Base-by-base conservation (phyloP, 2,797 vertebrate species). In the Myioborus miniatus region DNA sequence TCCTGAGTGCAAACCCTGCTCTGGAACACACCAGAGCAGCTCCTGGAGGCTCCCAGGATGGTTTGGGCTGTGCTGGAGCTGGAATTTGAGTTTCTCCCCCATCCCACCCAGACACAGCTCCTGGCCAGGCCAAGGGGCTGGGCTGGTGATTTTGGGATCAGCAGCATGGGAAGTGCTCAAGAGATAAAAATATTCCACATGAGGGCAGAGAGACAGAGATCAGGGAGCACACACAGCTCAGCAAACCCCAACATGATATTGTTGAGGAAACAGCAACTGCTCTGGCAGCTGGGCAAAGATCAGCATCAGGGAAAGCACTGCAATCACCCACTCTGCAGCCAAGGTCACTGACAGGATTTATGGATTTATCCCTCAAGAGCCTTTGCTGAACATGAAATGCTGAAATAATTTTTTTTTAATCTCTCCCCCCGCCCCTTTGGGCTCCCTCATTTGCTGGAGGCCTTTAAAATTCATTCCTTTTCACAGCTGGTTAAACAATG, bases 351-450 rank as follows among this genome's bases (percentile, higher is more conserved):
- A 91, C 72, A 97, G 97, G 97, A 98, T 98, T 98, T 98, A 97
- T 97, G 98, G 97, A 98, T 97, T 89, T 95, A 98, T 98, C 98
- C 97, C 98, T 98, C 96, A 98, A 98, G 98, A 96, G 97, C 74
- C 56, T 95, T 23, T 87, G 83, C 87, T 80, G 90, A 92, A 95
- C 85, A 95, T 58, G 53, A 97, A 96, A 94, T 70, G 93, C 75
- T 29, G 39, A 94, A 97, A 93, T 83, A 62, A 87, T 70, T 63
- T 63, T 43, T 41, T 72, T 41, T 83, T 68, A 88, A 97, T 89
- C 84, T 58, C 69, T 76, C 64, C 41, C 65, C 82, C 91, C 55
- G 56, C 72, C 77, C 63, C 84, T 55, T 78, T 90, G 52, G 60
- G 89, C 68, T 76, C 53, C 86, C 81, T 97, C 94, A 96, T 96